Conservation (phyloP, 1,140 invertebrate species). For the Antheraea mylitta region DNA sequence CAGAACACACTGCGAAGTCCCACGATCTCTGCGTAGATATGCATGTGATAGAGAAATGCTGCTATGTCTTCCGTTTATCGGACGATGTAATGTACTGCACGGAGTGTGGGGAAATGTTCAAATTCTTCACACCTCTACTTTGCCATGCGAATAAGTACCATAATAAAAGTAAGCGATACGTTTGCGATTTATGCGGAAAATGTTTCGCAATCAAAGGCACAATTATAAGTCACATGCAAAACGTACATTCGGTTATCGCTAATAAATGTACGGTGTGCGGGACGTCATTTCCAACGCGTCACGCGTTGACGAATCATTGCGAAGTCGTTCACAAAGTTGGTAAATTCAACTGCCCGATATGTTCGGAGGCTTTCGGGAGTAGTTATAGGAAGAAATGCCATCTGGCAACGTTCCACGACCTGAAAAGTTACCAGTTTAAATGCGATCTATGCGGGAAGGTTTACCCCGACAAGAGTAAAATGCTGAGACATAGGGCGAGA, state of each 20-base stretch:
- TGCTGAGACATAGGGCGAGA: constrained; percentile 18
- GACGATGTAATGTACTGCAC: constrained; percentile 29
- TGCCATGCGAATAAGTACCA: constrained; percentile 29
- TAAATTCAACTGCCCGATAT: constrained; percentile 24
- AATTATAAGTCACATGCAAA: constrained; percentile 21
- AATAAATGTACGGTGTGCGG: constrained; percentile 19
- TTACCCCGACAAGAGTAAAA: constrained; percentile 19
- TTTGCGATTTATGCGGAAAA: constrained; percentile 31
- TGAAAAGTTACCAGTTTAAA: constrained; percentile 16
- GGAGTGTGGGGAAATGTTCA: constrained; percentile 28
- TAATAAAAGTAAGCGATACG: constrained; percentile 13
- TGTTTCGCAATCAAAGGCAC: constrained; percentile 18
- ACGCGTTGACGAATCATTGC: constrained; percentile 16
- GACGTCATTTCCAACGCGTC: constrained; percentile 17
- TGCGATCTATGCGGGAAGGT: constrained; percentile 26
- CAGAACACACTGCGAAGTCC: constrained; percentile 13
- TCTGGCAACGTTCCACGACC: constrained; percentile 22
- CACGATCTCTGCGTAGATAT: constrained; percentile 25
- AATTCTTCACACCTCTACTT: constrained; percentile 27
- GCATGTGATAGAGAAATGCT: constrained; percentile 6
- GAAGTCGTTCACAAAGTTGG: constrained; percentile 17
- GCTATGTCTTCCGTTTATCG: constrained; percentile 20
- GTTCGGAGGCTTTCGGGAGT: constrained; percentile 19
- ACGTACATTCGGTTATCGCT: constrained; percentile 11
- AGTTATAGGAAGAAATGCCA: constrained; percentile 26